A percentile compares a stretch with the other conserved stretches of the same genome.
Conservation (phyloP, 1,140 invertebrate species). For the Ceratoteleas bidentatus region DNA sequence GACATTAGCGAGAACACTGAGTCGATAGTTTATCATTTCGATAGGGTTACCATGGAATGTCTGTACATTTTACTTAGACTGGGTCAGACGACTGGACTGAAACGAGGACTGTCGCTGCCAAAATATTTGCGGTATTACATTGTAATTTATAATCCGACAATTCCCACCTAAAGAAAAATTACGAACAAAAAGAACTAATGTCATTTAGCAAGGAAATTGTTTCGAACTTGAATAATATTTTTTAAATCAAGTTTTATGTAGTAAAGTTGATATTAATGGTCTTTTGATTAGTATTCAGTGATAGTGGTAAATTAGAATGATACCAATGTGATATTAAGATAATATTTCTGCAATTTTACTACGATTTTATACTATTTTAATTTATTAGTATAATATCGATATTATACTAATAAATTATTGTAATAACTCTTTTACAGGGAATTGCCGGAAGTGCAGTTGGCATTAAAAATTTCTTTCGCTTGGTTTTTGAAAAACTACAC, state of each 20-base stretch:
- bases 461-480: slow-evolving; percentile 79
- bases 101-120: slow-evolving; percentile 78
- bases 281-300: too few species aligned
- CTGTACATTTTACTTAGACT: slow-evolving; percentile 84
- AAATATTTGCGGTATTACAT: slow-evolving; percentile 69
- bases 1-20: slow-evolving; percentile 46
- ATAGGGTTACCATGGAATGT: slow-evolving; percentile 80
- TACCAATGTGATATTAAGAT: too few species aligned
- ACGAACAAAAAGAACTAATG: too few species aligned
- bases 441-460: slow-evolving; percentile 59
- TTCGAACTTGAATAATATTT: too few species aligned
- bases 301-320: too few species aligned
- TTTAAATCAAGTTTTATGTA: too few species aligned
- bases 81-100: slow-evolving; percentile 80
- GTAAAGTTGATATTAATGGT: too few species aligned
- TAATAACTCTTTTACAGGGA: slow-evolving; percentile 42
- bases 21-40: slow-evolving; percentile 56
- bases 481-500: slow-evolving; percentile 82
- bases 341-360: too few species aligned
- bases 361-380: too few species aligned
- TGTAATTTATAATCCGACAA: not conserved
- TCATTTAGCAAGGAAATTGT: too few species aligned
- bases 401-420: not conserved
- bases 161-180: too few species aligned
- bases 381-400: too few species aligned